A percentile compares a stretch with the other conserved stretches of the same genome.
Conservation (phyloP, 2,888 invertebrate species). For the Sinodicranocentrus sp. region DNA sequence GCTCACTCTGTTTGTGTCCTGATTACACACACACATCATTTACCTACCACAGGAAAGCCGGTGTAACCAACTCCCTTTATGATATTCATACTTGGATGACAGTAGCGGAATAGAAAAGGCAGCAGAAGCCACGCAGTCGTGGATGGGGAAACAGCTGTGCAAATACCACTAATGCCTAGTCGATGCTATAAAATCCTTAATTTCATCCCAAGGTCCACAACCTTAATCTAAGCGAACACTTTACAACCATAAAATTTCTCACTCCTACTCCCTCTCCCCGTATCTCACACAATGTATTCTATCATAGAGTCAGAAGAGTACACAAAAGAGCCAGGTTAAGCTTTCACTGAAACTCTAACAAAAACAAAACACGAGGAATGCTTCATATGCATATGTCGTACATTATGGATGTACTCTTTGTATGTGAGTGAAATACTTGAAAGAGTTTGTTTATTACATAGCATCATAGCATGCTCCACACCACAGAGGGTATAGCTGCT, state of each 20-base stretch:
- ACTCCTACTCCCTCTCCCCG: not conserved
- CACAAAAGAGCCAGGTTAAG: not conserved
- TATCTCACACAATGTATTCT: not conserved
- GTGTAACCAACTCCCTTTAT: not conserved
- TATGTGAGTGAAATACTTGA: not conserved
- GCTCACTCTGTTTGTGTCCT: slow-evolving; percentile 9
- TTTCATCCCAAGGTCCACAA: slow-evolving; percentile 58
- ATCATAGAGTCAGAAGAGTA: not conserved
- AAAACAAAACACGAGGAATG: slow-evolving; percentile 1
- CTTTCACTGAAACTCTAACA: not conserved
- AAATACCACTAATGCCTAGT: slow-evolving; percentile 58
- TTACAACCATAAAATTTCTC: slow-evolving; percentile 50
- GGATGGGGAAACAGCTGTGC: slow-evolving; percentile 60
- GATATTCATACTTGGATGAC: not conserved
- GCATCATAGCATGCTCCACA: not conserved
- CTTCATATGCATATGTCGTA: too few species aligned
- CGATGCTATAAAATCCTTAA: slow-evolving; percentile 63
- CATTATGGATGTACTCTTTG: too few species aligned
- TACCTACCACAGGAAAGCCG: too few species aligned
- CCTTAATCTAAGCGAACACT: slow-evolving; percentile 54
- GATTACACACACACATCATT: not conserved
- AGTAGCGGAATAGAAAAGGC: not conserved
- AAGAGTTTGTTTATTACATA: slow-evolving; percentile 13
- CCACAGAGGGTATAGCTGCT: not conserved
- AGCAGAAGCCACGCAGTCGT: slow-evolving; percentile 42